These are phyloP conservation scores for Sinhomidia bicolor DNA, from an alignment of 2,888 invertebrate species.

Conservation along the genomic window DNA sequence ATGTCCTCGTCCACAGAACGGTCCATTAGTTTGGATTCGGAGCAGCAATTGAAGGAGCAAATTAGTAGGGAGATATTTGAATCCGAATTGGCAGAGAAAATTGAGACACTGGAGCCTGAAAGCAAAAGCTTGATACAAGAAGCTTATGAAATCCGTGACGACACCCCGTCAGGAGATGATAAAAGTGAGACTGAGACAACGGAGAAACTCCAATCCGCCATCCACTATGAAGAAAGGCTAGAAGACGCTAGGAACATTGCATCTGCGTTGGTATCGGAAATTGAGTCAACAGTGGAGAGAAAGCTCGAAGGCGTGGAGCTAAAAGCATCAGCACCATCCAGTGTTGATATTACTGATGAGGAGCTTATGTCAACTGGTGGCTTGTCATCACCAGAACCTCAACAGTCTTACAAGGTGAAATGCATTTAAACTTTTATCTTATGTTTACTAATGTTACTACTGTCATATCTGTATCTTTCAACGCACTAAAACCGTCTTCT, in stretches of 20 bases:
- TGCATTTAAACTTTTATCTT: neutral
- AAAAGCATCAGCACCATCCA: constrained; percentile 81
- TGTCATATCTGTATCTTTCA: too few relatives aligned
- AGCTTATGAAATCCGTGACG: constrained; percentile 68
- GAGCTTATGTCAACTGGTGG: constrained; percentile 88
- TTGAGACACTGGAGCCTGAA: constrained; percentile 66
- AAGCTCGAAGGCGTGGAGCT: constrained; percentile 79
- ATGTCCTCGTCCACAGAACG: constrained; percentile 57
- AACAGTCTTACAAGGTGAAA: constrained; percentile 82
- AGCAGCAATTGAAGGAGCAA: constrained; percentile 65
- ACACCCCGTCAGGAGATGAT: constrained; percentile 72
- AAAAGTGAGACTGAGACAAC: constrained; percentile 79
- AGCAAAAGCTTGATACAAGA: constrained; percentile 62
- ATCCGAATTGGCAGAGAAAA: constrained; percentile 71
- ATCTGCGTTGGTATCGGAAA: constrained; percentile 83
- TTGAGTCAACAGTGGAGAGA: constrained; percentile 84
- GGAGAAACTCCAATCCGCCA: constrained; percentile 65
- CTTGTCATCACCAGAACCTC: constrained; percentile 86
- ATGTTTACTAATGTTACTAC: too few relatives aligned
- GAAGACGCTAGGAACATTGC: constrained; percentile 83
- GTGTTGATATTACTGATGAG: constrained; percentile 85
- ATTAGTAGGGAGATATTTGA: constrained; percentile 76
- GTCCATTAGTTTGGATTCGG: constrained; percentile 62
- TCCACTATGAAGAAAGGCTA: constrained; percentile 76
- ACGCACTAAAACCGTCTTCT: too few relatives aligned